phyloP scores from a whole-genome alignment of 2,113 vertebrate species.

The Pluvianellus socialis region DNA sequence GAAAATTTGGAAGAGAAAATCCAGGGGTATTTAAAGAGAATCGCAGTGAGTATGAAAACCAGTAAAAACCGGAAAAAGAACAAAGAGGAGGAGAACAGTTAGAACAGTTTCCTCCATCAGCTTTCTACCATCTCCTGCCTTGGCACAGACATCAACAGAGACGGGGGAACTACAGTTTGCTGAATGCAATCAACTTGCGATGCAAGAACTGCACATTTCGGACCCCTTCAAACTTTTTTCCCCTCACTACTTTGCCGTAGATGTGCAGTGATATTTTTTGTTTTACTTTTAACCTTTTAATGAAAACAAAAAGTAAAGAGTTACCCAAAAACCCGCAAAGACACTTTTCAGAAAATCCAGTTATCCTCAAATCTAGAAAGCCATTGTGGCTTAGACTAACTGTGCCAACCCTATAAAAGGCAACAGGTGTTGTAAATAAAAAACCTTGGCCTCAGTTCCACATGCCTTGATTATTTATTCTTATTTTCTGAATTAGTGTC shows the following conservation, averaged over 20 bases:
- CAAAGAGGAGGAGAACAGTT: neutral
- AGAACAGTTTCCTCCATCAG: neutral
- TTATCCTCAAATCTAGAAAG: neutral
- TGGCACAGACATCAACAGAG: neutral
- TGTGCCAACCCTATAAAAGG: neutral
- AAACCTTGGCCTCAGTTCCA: neutral
- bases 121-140: neutral
- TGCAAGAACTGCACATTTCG: neutral
- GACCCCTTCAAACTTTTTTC: neutral
- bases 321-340: neutral
- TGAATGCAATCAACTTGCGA: neutral
- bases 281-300: neutral
- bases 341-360: neutral
- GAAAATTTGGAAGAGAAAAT: neutral
- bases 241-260: neutral
- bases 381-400: neutral
- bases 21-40: neutral
- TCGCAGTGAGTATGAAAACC: neutral
- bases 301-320: neutral
- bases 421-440: conserved; percentile 36
- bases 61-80: neutral
- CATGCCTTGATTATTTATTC: conserved; percentile 43
- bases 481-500: conserved; percentile 43
- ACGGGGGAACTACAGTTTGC: neutral
- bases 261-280: neutral